A percentile compares a stretch with the other conserved stretches of the same genome.
These are phyloP conservation scores for Morone saxatilis DNA, from an alignment of 2,113 vertebrate species.

Conservation along the genomic window DNA sequence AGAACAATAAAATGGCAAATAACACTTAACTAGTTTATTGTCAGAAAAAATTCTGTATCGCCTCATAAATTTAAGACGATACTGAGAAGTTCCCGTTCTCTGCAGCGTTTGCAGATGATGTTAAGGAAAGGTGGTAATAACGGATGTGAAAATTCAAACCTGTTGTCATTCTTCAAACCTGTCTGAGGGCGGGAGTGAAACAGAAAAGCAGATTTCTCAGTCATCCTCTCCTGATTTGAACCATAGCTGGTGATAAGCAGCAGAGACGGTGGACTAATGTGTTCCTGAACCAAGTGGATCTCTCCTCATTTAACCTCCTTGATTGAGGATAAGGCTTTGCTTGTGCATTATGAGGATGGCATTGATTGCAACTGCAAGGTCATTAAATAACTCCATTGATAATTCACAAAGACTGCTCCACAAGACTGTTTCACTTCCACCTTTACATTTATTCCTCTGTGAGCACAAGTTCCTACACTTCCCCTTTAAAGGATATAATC, in stretches of 20 bases:
- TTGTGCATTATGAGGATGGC: constrained; percentile 31
- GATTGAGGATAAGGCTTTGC: background rate
- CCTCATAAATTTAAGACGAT: constrained; percentile 31
- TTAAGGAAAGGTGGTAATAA: background rate
- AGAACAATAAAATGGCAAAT: constrained; percentile 14
- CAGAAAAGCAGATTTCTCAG: constrained; percentile 32
- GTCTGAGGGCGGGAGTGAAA: constrained; percentile 10
- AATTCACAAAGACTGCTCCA: background rate
- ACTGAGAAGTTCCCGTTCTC: background rate
- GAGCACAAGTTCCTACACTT: background rate
- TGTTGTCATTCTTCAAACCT: constrained; percentile 34
- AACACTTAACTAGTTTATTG: constrained; percentile 20
- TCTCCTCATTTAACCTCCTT: constrained; percentile 32
- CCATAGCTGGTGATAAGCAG: background rate
- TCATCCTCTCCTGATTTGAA: constrained; percentile 20
- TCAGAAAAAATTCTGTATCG: background rate
- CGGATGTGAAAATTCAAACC: constrained; percentile 32
- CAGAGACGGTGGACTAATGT: background rate
- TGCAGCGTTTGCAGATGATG: constrained; percentile 25
- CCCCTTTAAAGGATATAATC: background rate
- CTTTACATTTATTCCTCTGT: background rate
- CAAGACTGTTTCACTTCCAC: background rate
- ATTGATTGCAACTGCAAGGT: background rate
- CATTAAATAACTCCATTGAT: constrained; percentile 1
- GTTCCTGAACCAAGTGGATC: constrained; percentile 27